Evolutionary conservation across 2,113 vertebrate species (phyloP), one percentile per base, ranked within the genome.

Genomic region (Aegotheles bennettii): DNA sequence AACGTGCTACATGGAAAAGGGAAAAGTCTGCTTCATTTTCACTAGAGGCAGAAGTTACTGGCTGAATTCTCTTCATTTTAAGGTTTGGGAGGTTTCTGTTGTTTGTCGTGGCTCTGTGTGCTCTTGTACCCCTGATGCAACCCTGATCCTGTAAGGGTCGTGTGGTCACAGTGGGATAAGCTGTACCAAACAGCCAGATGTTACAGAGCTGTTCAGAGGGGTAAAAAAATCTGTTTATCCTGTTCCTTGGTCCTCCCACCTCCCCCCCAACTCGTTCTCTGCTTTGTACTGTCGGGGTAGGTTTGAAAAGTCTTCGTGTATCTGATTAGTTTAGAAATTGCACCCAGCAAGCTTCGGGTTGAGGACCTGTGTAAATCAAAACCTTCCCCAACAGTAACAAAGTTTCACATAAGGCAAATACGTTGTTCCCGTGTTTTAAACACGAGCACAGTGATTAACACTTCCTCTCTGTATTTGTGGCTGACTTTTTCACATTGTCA

Each of bases 81-180:
- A 86, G 74, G 47, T 60, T 78, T 2, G 18, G 69, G 68, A 75
- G 47, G 42, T 60, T 68, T 88, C 36, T 91, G 51, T 73, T 85
- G 57, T 94, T 94, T 84, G 65, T 54, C 13, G 1, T 47, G 76
- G 59, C n/a, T 75, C 43, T 71, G 36, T 77, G 33, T 50, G 60
- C 40, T 75, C 65, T 94, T 87, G 40, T 68, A 36, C 23, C 54
- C 54, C 85, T 54, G 51, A 35, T 63, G 90, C 47, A 54, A 18
- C 91, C 45, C 12, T 80, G 73, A 48, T 84, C 56, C 70, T 83
- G 80, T 64, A 54, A 28, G 54, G 60, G 54, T 94, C 68, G 87
- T 85, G 86, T 97, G 98, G 96, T 82, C 84, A 10, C 57, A 15
- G 69, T 95, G 96, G 96, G 92, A 83, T 95, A 96, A 97, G 91